phyloP scores from a whole-genome alignment of 2,888 invertebrate genomes.

The Gordius sp. region DNA sequence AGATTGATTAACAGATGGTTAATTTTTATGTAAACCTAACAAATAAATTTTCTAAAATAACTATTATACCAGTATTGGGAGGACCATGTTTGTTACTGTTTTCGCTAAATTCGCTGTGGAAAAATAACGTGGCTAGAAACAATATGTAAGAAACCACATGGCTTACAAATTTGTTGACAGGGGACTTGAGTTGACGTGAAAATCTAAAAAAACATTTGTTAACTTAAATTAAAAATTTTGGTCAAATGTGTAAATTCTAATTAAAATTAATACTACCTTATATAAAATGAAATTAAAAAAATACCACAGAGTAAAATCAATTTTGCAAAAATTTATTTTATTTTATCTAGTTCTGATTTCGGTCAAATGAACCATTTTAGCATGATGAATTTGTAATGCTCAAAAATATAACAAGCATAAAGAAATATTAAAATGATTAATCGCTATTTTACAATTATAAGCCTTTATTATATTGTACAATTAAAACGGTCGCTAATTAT shows the following conservation, averaged over 20 bases:
- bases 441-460: too few relatives aligned
- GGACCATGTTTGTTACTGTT: not conserved
- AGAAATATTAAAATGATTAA: too few relatives aligned
- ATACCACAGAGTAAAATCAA: too few relatives aligned
- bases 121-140: not conserved
- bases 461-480: too few relatives aligned
- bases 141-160: not conserved
- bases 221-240: too few relatives aligned
- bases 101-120: constrained; percentile 13
- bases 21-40: not conserved
- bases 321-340: too few relatives aligned
- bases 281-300: not conserved
- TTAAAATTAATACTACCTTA: not conserved
- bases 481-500: too few relatives aligned
- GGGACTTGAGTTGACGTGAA: not conserved
- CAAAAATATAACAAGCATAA: too few relatives aligned
- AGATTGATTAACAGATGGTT: not conserved
- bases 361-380: too few relatives aligned
- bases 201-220: too few relatives aligned
- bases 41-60: not conserved
- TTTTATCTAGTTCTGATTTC: too few relatives aligned
- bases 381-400: too few relatives aligned
- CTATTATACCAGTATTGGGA: not conserved
- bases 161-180: constrained; percentile 7
- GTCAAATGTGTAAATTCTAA: not conserved